These are phyloP conservation scores for Ia io DNA, from an alignment of 2,113 vertebrate genomes.

Conservation along the genomic window DNA sequence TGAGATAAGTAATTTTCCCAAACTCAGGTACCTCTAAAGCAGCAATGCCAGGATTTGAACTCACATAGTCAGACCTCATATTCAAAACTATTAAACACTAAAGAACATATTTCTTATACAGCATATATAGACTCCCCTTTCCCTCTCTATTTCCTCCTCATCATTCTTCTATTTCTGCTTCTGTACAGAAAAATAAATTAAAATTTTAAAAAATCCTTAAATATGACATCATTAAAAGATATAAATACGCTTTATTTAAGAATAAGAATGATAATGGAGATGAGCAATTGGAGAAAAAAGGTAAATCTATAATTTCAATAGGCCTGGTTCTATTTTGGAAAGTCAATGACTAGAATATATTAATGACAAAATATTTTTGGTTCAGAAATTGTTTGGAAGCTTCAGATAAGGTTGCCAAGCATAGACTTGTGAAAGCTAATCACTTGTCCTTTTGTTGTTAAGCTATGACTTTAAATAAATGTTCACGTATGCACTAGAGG, in stretches of 20 bases:
- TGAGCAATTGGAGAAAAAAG: fast-evolving
- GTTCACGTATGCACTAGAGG: not conserved
- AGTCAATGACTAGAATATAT: not conserved
- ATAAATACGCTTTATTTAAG: not conserved
- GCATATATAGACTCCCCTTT: fast-evolving
- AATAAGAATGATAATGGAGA: not conserved
- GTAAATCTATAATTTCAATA: not conserved
- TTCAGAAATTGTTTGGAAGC: not conserved
- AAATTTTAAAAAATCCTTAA: not conserved
- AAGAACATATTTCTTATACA: not conserved
- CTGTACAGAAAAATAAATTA: not conserved
- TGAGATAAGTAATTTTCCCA: not conserved
- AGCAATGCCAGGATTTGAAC: not conserved
- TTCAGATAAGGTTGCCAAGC: not conserved
- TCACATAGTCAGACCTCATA: not conserved
- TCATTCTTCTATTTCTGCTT: not conserved
- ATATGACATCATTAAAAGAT: not conserved
- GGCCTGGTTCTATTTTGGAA: fast-evolving
- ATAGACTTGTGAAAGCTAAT: not conserved
- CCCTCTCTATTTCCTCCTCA: not conserved
- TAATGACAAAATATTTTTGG: not conserved
- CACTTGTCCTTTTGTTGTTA: not conserved
- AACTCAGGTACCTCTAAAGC: not conserved
- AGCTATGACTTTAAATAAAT: not conserved
- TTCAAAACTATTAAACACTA: not conserved